A percentile compares a stretch with the other conserved stretches of the same genome.
phyloP scores from a whole-genome alignment of 2,797 vertebrate genomes.

The Molossus alvarezi region DNA sequence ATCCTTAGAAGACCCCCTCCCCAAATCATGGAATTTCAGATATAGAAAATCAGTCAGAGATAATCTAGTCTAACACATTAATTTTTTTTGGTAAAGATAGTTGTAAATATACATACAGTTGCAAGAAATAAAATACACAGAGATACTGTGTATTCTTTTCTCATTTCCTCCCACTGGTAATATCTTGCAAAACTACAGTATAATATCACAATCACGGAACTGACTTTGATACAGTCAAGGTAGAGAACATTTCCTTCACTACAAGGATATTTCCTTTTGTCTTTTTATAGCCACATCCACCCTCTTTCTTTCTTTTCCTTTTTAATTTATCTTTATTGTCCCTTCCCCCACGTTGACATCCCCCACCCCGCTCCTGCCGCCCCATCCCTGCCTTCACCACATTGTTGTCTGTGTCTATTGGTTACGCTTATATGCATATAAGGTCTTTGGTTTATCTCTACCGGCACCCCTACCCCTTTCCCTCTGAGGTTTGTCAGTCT shows the following conservation, averaged over 20 bases:
- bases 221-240: background rate
- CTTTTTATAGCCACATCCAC: too few relatives aligned
- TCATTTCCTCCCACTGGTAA: background rate
- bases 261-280: background rate
- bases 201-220: background rate
- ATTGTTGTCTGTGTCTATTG: too few relatives aligned
- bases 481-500: too few relatives aligned
- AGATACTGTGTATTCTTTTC: background rate
- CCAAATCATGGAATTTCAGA: background rate
- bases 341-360: too few relatives aligned
- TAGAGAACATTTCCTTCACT: background rate
- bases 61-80: background rate
- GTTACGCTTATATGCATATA: too few relatives aligned
- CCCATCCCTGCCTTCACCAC: too few relatives aligned
- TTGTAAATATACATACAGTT: background rate
- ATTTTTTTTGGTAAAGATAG: background rate
- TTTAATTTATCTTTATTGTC: too few relatives aligned
- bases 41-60: background rate
- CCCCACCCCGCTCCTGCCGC: too few relatives aligned
- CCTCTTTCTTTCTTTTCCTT: too few relatives aligned
- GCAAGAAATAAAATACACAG: background rate
- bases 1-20: accelerated
- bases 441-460: too few relatives aligned
- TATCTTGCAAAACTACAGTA: too few relatives aligned
- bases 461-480: too few relatives aligned